Base-by-base conservation (phyloP, 2,797 vertebrate genomes). In the Gadopsis bispinosus region DNA sequence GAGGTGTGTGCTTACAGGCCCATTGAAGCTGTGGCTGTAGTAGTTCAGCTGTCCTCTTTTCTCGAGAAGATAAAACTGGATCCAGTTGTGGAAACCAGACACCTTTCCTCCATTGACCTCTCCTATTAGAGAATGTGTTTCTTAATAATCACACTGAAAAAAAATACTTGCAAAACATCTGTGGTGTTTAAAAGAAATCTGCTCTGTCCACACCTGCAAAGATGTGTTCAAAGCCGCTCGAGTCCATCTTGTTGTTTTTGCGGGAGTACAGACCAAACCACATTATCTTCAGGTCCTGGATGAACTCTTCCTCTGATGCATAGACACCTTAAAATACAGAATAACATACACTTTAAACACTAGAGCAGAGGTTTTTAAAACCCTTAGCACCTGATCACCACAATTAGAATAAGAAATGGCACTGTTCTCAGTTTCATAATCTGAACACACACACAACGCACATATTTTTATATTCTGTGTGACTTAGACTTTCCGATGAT, bases 191-290 rank as follows among this genome's bases (percentile, higher is more conserved):
- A 65, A 59, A 51, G 13, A 83, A 13, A 33, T 68, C 20, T 54
- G 29, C 14, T 75, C 5, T 17, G 26, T 63, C 47, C 71, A 19
- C 60, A 99, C 98, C 98, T 93, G 95, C 93, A 91, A 99, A 99
- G 84, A 97, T 95, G 53, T 99, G 98, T 80, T 99, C 98, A 63
- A 99, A 99, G 55, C 97, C 98, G 0, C 98, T 98, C 58, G 98
- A 99, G 75, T 98, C 97, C 58, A 65, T 31, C 5, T 93, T 91
- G 0, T 91, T 93, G 0, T 83, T 86, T 12, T 92, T 81, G 67
- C 98, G 94, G 20, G 97, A 96, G 90, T 99, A 99, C 8, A 99
- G 95, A 3, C 97, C 97, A 6, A 99, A 99, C 98, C 98, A 99
- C 97, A 99, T 99, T 89, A 95, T 96, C 93, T 96, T 96, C 84